A percentile compares a stretch with the other conserved stretches of the same genome.
Conservation (phyloP, 2,797 vertebrate species). For the Spinibarbus caldwelli region DNA sequence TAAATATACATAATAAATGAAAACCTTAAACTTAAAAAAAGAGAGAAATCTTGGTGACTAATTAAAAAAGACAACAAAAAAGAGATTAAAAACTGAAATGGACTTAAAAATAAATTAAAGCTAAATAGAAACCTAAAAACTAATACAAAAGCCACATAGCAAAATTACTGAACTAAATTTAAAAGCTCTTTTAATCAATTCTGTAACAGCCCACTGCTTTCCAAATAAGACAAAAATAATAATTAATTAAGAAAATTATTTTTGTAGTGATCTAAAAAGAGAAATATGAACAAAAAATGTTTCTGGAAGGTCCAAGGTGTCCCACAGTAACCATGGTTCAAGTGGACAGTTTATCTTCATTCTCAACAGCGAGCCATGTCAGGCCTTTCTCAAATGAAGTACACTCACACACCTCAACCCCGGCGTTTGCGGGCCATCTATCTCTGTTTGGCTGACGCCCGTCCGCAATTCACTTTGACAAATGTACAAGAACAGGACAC, state of each 20-base stretch:
- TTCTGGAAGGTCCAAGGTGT: conserved; percentile 45
- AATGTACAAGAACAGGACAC: conserved; percentile 74
- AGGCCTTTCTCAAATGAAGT: conserved; percentile 58
- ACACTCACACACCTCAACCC: conserved; percentile 57
- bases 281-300: conserved; percentile 9
- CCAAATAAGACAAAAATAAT: not conserved
- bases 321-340: conserved; percentile 51
- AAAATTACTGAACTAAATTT: not conserved
- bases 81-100: not conserved
- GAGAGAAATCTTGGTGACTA: no score
- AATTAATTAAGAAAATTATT: not conserved
- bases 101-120: not conserved
- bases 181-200: not conserved
- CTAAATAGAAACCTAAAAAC: not conserved
- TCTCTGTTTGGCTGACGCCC: conserved; percentile 62
- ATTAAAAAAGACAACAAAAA: no score
- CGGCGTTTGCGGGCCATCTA: conserved; percentile 51
- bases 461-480: conserved; percentile 76
- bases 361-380: conserved; percentile 58
- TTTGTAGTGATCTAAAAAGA: conserved; percentile 6
- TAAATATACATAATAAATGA: not conserved
- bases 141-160: not conserved
- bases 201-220: not conserved
- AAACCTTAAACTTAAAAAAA: not conserved
- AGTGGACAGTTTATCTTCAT: conserved; percentile 63